Base-by-base conservation (phyloP, 1,140 invertebrate species). In the Aphelenchoides fujianensis region DNA sequence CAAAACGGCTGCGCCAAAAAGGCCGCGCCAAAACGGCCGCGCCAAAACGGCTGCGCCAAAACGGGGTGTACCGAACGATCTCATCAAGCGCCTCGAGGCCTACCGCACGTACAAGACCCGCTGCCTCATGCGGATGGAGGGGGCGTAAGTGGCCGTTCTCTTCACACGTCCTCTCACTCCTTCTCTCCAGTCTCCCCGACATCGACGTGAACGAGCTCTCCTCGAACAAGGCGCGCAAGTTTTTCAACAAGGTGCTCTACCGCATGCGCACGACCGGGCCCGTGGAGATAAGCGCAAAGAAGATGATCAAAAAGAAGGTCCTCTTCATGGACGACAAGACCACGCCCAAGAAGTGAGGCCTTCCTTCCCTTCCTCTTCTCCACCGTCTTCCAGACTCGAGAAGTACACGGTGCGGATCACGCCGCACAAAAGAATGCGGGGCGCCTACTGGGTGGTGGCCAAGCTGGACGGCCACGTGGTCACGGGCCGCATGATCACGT, bases 261-360 rank as follows among this genome's bases (percentile, higher is more conserved):
- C 41, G 41, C 41, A 12, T 12, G 23, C 23, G 12, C 12, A 48
- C 12, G 41, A 48, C 12, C 12, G 41, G 41, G 41, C 41, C 41
- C 12, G 23, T 48, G 12, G 23, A 48, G 23, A 48, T 48, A 23
- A 48, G 23, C 41, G 41, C 41, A 12, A 48, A 19, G 9, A 36
- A 64, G n/a, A 16, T 64, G 5, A 64, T 64, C n/a, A 64, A 64
- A 36, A 64, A 64, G 62, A 64, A 64, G 62, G 30, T 36, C 30
- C 59, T 64, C n/a, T 64, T 16, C 7, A n/a, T 3, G 7, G 31
- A 64, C 62, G 30, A 64, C 28, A n/a, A 3, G 5, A 36, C 19
- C 30, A 48, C 16, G 31, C 7, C 5, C 5, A 31, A 64, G 62
- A 3, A 64, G 41, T 48, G 23, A 48, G 41, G 12, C 23, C 23